These are phyloP conservation scores for Melanotaenia pygmaea DNA, from an alignment of 2,797 vertebrate species.

Conservation along the genomic window DNA sequence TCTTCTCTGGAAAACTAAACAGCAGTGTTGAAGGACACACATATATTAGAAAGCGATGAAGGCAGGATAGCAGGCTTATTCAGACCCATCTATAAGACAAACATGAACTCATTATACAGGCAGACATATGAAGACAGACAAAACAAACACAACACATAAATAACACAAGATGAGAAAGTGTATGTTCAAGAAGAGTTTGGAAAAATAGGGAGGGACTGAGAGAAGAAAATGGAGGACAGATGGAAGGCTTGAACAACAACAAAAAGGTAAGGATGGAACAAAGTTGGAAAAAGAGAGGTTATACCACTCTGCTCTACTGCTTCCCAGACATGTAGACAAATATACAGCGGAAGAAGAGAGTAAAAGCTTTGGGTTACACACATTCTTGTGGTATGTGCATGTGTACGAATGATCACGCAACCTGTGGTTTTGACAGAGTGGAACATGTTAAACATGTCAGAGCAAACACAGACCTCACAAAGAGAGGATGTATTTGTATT, in stretches of 20 bases:
- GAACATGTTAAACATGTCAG: constrained; percentile 25
- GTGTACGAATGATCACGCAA: constrained; percentile 11
- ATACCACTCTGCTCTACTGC: constrained; percentile 24
- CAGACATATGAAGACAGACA: neutral
- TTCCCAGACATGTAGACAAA: constrained; percentile 59
- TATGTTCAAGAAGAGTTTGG: no score
- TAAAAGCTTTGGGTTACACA: constrained; percentile 4
- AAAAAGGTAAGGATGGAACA: neutral
- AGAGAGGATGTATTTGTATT: constrained; percentile 40
- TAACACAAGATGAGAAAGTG: neutral
- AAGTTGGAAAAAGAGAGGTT: neutral
- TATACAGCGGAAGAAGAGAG: constrained; percentile 52
- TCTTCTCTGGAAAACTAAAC: constrained; percentile 35
- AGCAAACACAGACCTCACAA: constrained; percentile 51
- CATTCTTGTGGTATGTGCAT: constrained; percentile 14
- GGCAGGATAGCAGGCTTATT: constrained; percentile 7
- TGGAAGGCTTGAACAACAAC: neutral
- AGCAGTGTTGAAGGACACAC: neutral
- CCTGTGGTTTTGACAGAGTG: constrained; percentile 27
- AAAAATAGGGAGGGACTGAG: no score
- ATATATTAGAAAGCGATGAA: constrained; percentile 39
- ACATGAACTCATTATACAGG: constrained; percentile 5
- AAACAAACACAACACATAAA: constrained; percentile 28
- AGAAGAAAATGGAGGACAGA: neutral
- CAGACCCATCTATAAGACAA: constrained; percentile 11